Conservation (phyloP, 2,797 vertebrate species). For the Enteromius mattozi region DNA sequence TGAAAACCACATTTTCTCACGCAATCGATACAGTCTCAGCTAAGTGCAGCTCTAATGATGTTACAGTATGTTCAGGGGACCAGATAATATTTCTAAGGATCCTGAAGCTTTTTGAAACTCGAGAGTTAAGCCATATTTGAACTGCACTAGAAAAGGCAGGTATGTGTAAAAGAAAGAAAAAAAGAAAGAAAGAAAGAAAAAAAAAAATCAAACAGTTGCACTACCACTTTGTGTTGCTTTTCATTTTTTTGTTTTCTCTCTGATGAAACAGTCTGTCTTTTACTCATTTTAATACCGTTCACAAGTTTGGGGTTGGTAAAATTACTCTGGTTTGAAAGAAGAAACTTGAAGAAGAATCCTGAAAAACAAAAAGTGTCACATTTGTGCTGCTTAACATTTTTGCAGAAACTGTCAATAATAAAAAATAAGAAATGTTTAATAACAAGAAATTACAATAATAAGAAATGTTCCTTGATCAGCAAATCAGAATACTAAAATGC, state of each 20-base stretch:
- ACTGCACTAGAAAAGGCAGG: background rate
- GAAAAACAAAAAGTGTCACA: too few species aligned
- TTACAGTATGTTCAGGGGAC: background rate
- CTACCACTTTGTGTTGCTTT: background rate
- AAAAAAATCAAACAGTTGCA: background rate
- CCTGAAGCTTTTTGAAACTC: background rate
- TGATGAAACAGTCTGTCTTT: background rate
- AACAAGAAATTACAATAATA: background rate
- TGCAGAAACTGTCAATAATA: background rate
- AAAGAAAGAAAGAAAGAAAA: background rate
- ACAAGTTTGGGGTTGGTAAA: background rate
- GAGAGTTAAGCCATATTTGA: background rate
- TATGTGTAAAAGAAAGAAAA: background rate
- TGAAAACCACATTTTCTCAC: conserved; percentile 17
- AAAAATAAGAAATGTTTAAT: background rate
- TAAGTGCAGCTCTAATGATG: conserved; percentile 17
- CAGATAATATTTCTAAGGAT: conserved; percentile 22
- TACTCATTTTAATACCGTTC: background rate
- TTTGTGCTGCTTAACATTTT: background rate
- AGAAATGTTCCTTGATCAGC: background rate
- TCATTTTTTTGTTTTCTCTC: background rate
- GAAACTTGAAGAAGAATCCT: too few species aligned
- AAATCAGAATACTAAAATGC: background rate
- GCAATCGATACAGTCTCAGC: conserved; percentile 25
- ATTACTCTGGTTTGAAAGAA: background rate